Base-by-base conservation (phyloP, 2,113 vertebrate genomes). In the Rana temporaria region DNA sequence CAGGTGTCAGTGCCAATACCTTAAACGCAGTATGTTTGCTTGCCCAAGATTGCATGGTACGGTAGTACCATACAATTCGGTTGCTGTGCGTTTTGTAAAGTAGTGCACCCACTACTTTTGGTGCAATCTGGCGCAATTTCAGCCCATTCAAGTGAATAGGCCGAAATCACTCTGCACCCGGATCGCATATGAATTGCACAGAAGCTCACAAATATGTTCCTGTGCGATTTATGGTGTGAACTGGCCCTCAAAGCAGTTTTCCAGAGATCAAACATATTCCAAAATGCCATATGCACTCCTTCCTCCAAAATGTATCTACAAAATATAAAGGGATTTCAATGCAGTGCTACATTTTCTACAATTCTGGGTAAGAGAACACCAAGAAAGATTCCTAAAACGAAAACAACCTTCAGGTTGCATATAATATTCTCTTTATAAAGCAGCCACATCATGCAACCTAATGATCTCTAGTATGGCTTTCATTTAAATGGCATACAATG, bases 231-330 rank as follows among this genome's bases (percentile, higher is more conserved):
- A 30, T 30, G 26, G 26, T 30, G 26, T 30, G 26, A 30, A 30
- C 26, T 30, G 26, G 26, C 26, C 26, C 26, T 79, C 56, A 53
- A 64, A 67, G 38, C 67, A 32, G 42, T 55, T 81, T 71, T 53
- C 56, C 42, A 81, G 26, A 81, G 53, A 52, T 65, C 57, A 81
- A n/a, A 81, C 53, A 52, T 65, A 56, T 56, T 66, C 63, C 76
- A 66, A 78, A 65, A 69, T 15, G 30, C 19, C 65, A 69, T 17
- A 63, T 52, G 48, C 42, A 88, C 86, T 86, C 89, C 62, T 24
- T 57, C 48, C 62, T 32, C 22, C 48, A 60, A 24, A 62, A 26
- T 42, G 64, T 60, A 81, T 64, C 79, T 81, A 81, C 42, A 72
- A 64, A 81, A 72, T 74, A n/a, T n/a, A 57, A 57, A 55, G 26